These are phyloP conservation scores for Muricea muricata DNA, from an alignment of 92 coral and sea anemone genomes.

Conservation along the genomic window DNA sequence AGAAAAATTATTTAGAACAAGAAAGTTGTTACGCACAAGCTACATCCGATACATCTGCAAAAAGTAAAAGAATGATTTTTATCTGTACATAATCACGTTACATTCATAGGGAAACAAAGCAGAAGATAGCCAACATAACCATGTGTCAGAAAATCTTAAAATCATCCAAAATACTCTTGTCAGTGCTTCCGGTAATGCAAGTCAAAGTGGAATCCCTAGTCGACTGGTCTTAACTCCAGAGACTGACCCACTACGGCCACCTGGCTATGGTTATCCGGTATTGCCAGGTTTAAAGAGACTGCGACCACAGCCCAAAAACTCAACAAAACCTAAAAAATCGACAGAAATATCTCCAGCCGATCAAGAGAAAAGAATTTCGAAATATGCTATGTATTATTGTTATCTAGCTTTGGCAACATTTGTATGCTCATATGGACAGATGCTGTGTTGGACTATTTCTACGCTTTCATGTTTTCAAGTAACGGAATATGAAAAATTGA, in stretches of 20 bases:
- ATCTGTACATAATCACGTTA: too few relatives aligned
- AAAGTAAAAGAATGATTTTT: too few relatives aligned
- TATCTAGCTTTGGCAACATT: conserved; percentile 87
- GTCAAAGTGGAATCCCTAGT: neutral
- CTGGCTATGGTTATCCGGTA: conserved; percentile 40
- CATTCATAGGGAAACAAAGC: neutral
- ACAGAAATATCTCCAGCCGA: neutral
- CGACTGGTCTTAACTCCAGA: conserved; percentile 42
- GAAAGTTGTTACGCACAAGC: too few relatives aligned
- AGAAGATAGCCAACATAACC: conserved; percentile 11
- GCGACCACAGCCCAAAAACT: conserved; percentile 36
- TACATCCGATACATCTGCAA: too few relatives aligned
- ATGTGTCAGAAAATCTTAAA: conserved; percentile 8
- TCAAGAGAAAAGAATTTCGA: conserved; percentile 33
- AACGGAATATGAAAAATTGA: neutral
- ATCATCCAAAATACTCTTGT: neutral
- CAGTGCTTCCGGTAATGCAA: conserved; percentile 35
- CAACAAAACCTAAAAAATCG: neutral
- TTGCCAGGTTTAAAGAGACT: conserved; percentile 23
- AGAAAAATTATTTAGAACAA: too few relatives aligned
- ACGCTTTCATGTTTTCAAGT: conserved; percentile 31
- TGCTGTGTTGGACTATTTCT: conserved; percentile 85
- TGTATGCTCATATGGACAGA: conserved; percentile 87
- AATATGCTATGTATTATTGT: conserved; percentile 77
- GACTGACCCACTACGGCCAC: conserved; percentile 24